Evolutionary conservation across 2,888 invertebrate genomes (phyloP), one percentile per base, ranked within the genome.

Genomic region (Ophraella communa): DNA sequence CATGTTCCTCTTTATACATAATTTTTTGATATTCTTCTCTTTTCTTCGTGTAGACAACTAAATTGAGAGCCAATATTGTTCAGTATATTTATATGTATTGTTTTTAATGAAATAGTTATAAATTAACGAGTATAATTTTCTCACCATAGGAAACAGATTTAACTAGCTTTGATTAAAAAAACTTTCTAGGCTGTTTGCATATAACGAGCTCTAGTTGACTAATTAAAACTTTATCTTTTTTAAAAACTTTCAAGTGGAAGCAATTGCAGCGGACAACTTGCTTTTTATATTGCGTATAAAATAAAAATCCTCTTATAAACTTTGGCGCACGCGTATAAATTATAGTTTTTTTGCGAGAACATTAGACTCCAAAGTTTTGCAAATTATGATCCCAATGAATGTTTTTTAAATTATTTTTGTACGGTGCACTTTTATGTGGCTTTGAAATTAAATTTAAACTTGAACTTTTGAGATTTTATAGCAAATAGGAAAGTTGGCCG

Each of bases 401-500:
- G 39, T 59, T 59, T 59, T 58, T 56, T 14, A 17, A 14, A 4
- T 8, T 56, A 45, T 56, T 45, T 17, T 44, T 10, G 24, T 42
- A 42, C 17, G 21, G 17, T 39, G 45, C 18, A 51, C 51, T 59
- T 51, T 59, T 49, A 21, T 42, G 39, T 24, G 49, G 58, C 47
- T 58, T 58, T 27, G 58, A 49, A 49, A 58, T 58, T 58, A 49
- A 58, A 58, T 58, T 49, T 58, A 58, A 58, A 58, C 58, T 58
- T 49, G 33, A 47, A 58, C 33, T 58, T 58, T 35, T 8, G 27
- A 27, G 27, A 27, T 51, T 51, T 47, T 51, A 27, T 51, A 24
- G 27, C 8, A 27, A 24, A 17, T 14, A 55, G 39, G 18, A 55
- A 55, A 55, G 55, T 42, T 55, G 23, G 10, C 42, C 10, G 14